These are phyloP conservation scores for Pangasius sanitwongsei DNA, from an alignment of 2,797 vertebrate genomes.

Conservation along the genomic window DNA sequence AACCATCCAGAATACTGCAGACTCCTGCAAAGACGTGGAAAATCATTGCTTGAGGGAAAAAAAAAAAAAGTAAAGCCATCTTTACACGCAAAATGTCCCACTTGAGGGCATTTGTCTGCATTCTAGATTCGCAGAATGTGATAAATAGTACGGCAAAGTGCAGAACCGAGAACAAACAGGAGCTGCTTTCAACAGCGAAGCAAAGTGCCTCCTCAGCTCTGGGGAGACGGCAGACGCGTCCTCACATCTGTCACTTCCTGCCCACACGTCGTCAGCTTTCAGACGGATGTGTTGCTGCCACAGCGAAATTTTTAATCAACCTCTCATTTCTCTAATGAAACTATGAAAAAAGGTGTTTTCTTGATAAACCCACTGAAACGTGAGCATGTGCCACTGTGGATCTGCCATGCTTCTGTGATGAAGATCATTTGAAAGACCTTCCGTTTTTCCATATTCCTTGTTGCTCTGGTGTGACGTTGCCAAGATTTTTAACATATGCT, in stretches of 20 bases:
- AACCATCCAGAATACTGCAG: neutral
- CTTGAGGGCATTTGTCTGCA: slow-evolving; percentile 20
- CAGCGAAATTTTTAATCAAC: slow-evolving; percentile 66
- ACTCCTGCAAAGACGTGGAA: neutral
- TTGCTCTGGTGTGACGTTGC: neutral
- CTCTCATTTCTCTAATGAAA: slow-evolving; percentile 52
- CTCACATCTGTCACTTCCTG: slow-evolving; percentile 68
- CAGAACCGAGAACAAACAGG: slow-evolving; percentile 49
- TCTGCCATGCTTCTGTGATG: slow-evolving; percentile 4
- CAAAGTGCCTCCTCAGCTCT: slow-evolving; percentile 68
- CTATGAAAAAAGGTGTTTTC: slow-evolving; percentile 55
- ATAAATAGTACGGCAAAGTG: neutral
- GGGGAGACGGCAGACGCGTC: slow-evolving; percentile 61
- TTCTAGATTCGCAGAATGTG: neutral
- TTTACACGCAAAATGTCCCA: neutral
- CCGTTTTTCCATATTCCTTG: neutral
- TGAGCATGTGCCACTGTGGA: slow-evolving; percentile 40
- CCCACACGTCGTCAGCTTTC: slow-evolving; percentile 66
- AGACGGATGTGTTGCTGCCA: slow-evolving; percentile 63
- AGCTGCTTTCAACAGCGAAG: slow-evolving; percentile 47
- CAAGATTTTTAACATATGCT: slow-evolving; percentile 14
- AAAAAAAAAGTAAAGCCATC: neutral
- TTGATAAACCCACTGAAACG: slow-evolving; percentile 49
- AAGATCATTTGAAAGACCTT: slow-evolving; percentile 19
- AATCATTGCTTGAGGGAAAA: neutral